Evolutionary conservation across 2,113 vertebrate genomes (phyloP).

Genomic region (Potamarius usumacintae): DNA sequence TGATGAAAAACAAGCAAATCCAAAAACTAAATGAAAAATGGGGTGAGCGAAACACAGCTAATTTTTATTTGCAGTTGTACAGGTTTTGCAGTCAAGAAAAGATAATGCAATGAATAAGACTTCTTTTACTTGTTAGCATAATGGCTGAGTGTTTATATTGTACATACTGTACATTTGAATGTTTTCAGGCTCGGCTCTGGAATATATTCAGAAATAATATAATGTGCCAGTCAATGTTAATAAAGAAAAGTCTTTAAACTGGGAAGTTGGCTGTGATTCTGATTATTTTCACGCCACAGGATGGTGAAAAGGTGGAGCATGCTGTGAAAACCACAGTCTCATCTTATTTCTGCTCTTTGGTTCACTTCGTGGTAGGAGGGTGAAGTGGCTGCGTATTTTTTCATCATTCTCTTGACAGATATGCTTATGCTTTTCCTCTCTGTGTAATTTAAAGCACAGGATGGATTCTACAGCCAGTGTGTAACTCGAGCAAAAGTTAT

Average conservation of each 20-base stretch:
- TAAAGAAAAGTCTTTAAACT: background rate
- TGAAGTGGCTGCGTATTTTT: background rate
- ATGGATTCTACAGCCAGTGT: background rate
- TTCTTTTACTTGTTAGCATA: background rate
- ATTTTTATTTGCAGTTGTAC: background rate
- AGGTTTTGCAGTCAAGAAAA: too few relatives aligned
- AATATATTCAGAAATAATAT: background rate
- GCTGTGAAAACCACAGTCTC: background rate
- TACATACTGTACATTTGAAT: background rate
- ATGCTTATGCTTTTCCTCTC: background rate
- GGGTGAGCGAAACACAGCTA: background rate
- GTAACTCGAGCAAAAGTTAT: conserved; percentile 12
- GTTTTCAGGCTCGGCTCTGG: background rate
- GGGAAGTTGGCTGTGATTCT: background rate
- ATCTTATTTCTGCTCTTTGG: background rate
- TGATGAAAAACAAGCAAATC: background rate
- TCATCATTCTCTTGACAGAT: background rate
- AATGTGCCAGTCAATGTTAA: background rate
- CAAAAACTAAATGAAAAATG: background rate
- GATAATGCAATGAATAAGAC: background rate
- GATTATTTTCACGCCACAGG: background rate
- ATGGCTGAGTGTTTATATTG: too few relatives aligned
- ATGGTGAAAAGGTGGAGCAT: background rate
- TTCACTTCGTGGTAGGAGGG: background rate
- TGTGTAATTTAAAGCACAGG: background rate